Conservation (phyloP, 1,140 invertebrate species). For the Tetragnatha versicolor region DNA sequence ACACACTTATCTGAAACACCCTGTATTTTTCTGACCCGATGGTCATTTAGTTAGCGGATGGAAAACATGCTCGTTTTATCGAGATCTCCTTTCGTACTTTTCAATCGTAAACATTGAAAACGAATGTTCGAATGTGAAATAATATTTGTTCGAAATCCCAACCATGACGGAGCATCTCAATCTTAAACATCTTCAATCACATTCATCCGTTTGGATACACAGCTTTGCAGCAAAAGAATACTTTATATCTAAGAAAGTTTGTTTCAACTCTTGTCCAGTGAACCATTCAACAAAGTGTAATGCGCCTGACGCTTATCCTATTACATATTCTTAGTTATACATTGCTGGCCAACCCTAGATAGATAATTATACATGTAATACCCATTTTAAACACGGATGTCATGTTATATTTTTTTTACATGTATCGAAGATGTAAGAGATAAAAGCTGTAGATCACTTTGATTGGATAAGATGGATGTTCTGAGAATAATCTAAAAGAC, state of each 20-base stretch:
- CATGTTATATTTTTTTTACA: constrained; percentile 10
- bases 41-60: no score
- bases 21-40: no score
- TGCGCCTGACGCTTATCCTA: background rate
- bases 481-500: background rate
- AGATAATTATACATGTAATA: constrained; percentile 14
- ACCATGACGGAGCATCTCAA: no score
- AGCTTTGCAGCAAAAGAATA: background rate
- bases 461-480: background rate
- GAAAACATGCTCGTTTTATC: no score
- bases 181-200: no score
- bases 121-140: no score
- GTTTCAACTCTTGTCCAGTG: background rate
- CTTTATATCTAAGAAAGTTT: background rate
- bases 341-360: constrained; percentile 18
- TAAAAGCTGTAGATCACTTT: constrained; percentile 6
- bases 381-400: constrained; percentile 14
- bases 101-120: no score
- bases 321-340: constrained; percentile 21
- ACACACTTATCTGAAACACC: no score
- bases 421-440: background rate
- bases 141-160: no score
- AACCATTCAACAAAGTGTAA: constrained; percentile 22
- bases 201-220: background rate
- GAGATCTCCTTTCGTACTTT: no score